Evolutionary conservation across 2,888 invertebrate species (phyloP), one percentile per base, ranked within the genome.

Genomic region (Lasioglossum morio): DNA sequence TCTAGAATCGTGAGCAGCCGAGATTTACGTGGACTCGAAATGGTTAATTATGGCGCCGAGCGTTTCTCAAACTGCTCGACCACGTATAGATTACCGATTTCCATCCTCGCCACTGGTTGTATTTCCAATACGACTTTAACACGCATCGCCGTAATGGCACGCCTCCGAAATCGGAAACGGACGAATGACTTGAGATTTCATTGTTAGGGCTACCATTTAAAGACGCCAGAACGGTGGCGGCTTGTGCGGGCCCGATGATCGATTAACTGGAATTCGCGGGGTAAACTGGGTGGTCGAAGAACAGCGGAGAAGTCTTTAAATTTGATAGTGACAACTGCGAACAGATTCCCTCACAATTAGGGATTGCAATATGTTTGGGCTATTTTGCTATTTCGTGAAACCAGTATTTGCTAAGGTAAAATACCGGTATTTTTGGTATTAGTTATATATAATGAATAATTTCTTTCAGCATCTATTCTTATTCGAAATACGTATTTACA

Each of bases 21-120:
- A 10, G 66, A 23, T 1, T 16, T 46, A 46, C 37, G 40, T 69
- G 40, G 37, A 14, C 23, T 37, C 69, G 69, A 37, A 40, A 37
- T 69, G 37, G n/a, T 69, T 69, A 69, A 40, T 69, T 69, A 69
- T 12, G 40, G 0, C n/a, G 12, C 37, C 1, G 69, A 40, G 5
- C 10, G 4, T 37, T 69, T 69, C 23, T n/a, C 12, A 37, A 12
- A n/a, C 37, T 69, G 37, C 12, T 40, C 69, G 8, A 1, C 34
- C 34, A 34, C 37, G 23, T 40, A 69, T 69, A 69, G 19, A 69
- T 12, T 69, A 69, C 69, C n/a, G 69, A 69, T 69, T 69, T 40
- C 23, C 37, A 40, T 8, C 23, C 69, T 14, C 12, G 69, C 12
- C 69, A 23, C 37, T 37, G n/a, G 23, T n/a, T n/a, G n/a, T n/a